Percentiles rank a stretch among this genome's conserved stretches.
Conservation (phyloP, 2,888 invertebrate species). For the Cosmia trapezina region DNA sequence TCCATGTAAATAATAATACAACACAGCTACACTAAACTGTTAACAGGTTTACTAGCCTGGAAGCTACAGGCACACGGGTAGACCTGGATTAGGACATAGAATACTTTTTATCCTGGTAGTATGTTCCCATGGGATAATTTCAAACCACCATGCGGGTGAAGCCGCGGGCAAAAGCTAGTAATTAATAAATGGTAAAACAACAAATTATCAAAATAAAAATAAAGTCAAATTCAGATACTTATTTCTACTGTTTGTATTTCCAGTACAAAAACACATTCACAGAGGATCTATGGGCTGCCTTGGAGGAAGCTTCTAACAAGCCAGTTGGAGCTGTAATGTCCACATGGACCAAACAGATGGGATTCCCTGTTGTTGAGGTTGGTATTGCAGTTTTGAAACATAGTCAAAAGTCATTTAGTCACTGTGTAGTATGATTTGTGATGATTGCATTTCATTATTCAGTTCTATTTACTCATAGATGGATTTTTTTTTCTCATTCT, state of each 20-base stretch:
- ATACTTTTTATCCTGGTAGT: no score
- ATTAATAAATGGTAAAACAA: not conserved
- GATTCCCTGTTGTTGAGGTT: slow-evolving; percentile 95
- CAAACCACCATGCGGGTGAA: no score
- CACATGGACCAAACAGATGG: slow-evolving; percentile 98
- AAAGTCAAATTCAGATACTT: slow-evolving; percentile 4
- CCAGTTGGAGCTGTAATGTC: slow-evolving; percentile 98
- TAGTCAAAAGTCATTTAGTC: not conserved
- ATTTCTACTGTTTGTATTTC: slow-evolving; percentile 66
- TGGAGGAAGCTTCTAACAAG: slow-evolving; percentile 96
- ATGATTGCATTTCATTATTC: not conserved
- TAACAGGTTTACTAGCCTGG: no score
- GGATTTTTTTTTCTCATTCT: no score
- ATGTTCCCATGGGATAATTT: no score
- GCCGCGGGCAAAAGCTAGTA: no score
- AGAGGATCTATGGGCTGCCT: slow-evolving; percentile 97
- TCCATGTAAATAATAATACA: no score
- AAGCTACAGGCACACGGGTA: no score
- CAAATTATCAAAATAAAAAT: not conserved
- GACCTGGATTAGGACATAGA: no score
- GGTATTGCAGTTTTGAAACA: slow-evolving; percentile 33
- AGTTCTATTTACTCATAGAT: not conserved
- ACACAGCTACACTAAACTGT: no score
- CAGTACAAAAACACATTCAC: slow-evolving; percentile 97
- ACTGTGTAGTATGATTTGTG: not conserved